Percentiles rank a stretch among this genome's conserved stretches.
Conservation (phyloP, 2,113 vertebrate species). For the Pygathrix nemaeus region DNA sequence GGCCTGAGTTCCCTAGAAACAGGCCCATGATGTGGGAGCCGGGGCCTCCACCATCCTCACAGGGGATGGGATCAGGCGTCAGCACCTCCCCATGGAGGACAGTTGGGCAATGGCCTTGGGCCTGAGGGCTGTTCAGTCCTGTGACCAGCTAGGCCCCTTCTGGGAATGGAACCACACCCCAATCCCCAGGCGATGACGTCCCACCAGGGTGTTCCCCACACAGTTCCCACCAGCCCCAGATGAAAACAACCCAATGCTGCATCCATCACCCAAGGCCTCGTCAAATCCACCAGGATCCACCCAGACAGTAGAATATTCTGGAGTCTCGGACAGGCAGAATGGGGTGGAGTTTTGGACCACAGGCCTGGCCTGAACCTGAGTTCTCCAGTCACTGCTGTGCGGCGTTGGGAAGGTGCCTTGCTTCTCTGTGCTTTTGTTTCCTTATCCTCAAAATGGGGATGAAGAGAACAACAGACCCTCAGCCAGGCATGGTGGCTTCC, state of each 20-base stretch:
- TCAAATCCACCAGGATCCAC: background rate
- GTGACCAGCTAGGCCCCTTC: background rate
- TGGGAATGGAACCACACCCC: background rate
- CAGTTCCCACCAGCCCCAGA: background rate
- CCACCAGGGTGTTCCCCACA: background rate
- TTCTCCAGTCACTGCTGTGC: background rate
- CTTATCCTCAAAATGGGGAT: background rate
- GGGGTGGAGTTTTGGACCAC: background rate
- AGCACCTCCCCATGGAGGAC: background rate
- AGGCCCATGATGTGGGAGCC: background rate
- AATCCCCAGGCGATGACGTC: fast-evolving
- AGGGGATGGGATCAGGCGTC: background rate
- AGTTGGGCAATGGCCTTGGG: background rate
- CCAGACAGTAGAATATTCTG: background rate
- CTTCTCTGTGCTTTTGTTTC: background rate
- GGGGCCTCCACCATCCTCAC: background rate
- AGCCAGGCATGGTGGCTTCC: background rate
- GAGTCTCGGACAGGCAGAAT: background rate
- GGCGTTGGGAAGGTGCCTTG: background rate
- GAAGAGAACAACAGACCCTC: background rate
- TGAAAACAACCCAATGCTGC: background rate
- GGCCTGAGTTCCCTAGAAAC: background rate
- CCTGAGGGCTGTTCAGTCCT: background rate
- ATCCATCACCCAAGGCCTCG: background rate
- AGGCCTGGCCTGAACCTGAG: background rate